Percentiles rank a stretch among this genome's conserved stretches.
Conservation (phyloP, 2,113 vertebrate species). For the Psilopogon haemacephalus region DNA sequence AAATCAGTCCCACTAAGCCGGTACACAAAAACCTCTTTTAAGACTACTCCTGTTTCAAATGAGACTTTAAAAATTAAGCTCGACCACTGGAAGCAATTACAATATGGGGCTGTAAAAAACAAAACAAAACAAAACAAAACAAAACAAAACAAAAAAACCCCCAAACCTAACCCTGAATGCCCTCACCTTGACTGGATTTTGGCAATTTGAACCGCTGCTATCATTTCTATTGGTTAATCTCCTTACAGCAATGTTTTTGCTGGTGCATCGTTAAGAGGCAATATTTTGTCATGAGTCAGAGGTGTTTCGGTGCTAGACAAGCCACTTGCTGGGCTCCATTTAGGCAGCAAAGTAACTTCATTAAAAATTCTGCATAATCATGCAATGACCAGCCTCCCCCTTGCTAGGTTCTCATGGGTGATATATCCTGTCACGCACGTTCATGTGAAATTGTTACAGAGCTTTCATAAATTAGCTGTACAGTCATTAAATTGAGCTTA, state of each 20-base stretch:
- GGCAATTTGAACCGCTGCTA: neutral
- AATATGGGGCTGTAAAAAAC: accelerated
- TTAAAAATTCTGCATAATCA: slow-evolving; percentile 18
- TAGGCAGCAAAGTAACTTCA: neutral
- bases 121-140: too few species aligned
- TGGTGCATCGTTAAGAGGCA: accelerated
- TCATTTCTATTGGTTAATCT: accelerated
- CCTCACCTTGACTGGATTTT: accelerated
- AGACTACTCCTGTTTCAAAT: accelerated
- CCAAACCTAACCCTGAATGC: accelerated
- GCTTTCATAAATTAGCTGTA: neutral
- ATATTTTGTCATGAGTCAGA: neutral
- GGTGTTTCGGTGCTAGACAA: neutral
- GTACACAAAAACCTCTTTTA: accelerated
- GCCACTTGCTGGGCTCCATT: neutral
- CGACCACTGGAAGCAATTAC: neutral
- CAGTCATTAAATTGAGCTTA: neutral
- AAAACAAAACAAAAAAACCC: too few species aligned
- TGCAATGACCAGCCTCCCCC: neutral
- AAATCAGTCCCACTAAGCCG: accelerated
- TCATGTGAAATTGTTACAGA: neutral
- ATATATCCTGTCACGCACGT: accelerated
- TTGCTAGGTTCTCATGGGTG: neutral
- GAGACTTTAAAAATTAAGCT: neutral
- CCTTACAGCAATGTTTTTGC: neutral